Conservation (phyloP, 2,113 vertebrate species). For the Papio anubis region DNA sequence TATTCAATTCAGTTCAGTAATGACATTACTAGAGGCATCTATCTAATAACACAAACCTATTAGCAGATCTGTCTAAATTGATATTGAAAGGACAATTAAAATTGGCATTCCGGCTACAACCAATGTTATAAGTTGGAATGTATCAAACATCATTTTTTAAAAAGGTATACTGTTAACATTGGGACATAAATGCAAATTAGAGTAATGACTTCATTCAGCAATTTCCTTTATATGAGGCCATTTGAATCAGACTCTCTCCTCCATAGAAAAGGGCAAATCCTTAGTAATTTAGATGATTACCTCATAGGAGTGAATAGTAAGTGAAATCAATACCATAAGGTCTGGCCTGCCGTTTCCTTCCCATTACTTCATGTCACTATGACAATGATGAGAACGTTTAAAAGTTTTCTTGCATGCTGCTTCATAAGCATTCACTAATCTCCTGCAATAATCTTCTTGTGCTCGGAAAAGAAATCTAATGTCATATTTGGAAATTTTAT, state of each 20-base stretch:
- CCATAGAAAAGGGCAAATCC: slow-evolving; percentile 76
- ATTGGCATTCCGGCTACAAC: slow-evolving; percentile 58
- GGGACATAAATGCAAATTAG: slow-evolving; percentile 81
- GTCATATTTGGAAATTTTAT: background rate
- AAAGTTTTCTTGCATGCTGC: background rate
- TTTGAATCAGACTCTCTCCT: slow-evolving; percentile 78
- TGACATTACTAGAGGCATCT: slow-evolving; percentile 43
- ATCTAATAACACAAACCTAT: slow-evolving; percentile 64
- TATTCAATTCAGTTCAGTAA: slow-evolving; percentile 30
- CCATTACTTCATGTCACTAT: background rate
- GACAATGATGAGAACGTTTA: background rate
- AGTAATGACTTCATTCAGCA: slow-evolving; percentile 81
- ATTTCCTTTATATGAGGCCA: slow-evolving; percentile 80
- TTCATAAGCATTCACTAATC: background rate
- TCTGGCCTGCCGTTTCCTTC: background rate
- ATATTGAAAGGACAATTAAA: slow-evolving; percentile 81
- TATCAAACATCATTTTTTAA: slow-evolving; percentile 60
- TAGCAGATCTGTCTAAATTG: slow-evolving; percentile 72
- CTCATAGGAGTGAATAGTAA: slow-evolving; percentile 73
- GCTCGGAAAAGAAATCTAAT: background rate
- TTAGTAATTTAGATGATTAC: slow-evolving; percentile 81
- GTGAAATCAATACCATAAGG: slow-evolving; percentile 62
- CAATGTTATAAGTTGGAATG: slow-evolving; percentile 65
- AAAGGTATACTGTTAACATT: slow-evolving; percentile 74
- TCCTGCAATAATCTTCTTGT: background rate